Evolutionary conservation across 1,140 invertebrate species (phyloP), one percentile per base, ranked within the genome.

Genomic region (Eriosoma lanigerum): DNA sequence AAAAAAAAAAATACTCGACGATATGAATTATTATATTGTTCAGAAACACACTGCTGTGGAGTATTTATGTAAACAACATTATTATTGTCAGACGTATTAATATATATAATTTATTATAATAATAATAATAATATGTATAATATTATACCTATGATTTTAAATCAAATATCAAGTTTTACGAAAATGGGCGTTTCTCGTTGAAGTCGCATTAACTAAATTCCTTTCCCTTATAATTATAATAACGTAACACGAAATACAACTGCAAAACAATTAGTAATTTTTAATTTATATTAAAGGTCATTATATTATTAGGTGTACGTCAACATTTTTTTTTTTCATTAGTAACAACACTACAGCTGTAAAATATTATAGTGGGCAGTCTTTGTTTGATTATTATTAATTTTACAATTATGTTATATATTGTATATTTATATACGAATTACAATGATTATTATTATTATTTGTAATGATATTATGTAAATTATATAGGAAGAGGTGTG

Each of bases 151-250:
- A 38, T 38, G 32, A 46, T 44, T 68, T 68, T n/a, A 68, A 68
- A 46, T 46, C n/a, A 21, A 48, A 26, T 17, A 68, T 26, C 44
- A 26, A 48, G 38, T 48, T 26, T 17, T 24, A 48, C 32, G 21
- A 46, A 68, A 26, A 68, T 24, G 64, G 60, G 64, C 21, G 66
- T 68, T 68, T 48, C 66, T 68, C n/a, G 21, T 26, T 6, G 21
- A 13, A 66, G 38, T 66, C 12, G 13, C 38, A 68, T 32, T 62
- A 32, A 64, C 66, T 48, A 26, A 46, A 48, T 26, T 26, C 15
- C 21, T 26, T 68, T 26, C 38, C 15, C 1, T 48, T 8, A 17
- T 21, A 66, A 46, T 66, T 21, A 46, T 38, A 4, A 46, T 66
- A n/a, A 3, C 19, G 21, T 21, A 66, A 46, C 64, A 17, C n/a